These are phyloP conservation scores for Darevskia nairensis DNA, from an alignment of 2,797 vertebrate species.

Conservation along the genomic window DNA sequence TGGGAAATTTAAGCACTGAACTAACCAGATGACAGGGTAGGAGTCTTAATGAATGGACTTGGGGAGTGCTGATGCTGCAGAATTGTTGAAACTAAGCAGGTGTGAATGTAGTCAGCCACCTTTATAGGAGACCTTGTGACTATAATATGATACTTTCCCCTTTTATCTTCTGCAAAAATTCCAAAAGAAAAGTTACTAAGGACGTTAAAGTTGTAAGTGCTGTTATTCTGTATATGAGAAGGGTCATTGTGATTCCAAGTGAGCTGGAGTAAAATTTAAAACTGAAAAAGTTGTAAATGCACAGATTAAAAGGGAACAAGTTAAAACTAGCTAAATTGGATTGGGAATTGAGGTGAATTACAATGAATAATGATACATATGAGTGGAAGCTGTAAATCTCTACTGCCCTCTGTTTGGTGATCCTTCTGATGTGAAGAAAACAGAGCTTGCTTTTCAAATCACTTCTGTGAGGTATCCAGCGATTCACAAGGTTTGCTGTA, in stretches of 20 bases:
- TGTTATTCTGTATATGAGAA: not conserved
- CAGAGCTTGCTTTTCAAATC: not conserved
- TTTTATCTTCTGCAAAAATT: not conserved
- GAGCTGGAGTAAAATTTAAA: not conserved
- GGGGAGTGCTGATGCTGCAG: not conserved
- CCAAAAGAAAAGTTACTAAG: not conserved
- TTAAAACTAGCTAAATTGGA: not conserved
- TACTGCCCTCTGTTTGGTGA: constrained; percentile 67
- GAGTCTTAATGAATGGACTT: not conserved
- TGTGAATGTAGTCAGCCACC: not conserved
- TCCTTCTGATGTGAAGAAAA: not conserved
- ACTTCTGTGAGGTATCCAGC: not conserved
- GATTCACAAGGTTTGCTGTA: not conserved
- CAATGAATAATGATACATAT: not conserved
- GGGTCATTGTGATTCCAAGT: not conserved
- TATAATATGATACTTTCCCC: not conserved
- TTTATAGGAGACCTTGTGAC: not conserved
- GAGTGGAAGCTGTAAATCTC: not conserved
- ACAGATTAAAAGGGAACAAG: not conserved
- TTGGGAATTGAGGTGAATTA: not conserved
- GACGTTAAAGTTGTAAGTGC: not conserved
- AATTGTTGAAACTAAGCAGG: not conserved
- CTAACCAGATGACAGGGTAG: not conserved
- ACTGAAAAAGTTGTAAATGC: not conserved
- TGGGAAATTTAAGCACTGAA: not conserved